phyloP scores from a whole-genome alignment of 2,113 vertebrate genomes.

The Entomyzon cyanotis region DNA sequence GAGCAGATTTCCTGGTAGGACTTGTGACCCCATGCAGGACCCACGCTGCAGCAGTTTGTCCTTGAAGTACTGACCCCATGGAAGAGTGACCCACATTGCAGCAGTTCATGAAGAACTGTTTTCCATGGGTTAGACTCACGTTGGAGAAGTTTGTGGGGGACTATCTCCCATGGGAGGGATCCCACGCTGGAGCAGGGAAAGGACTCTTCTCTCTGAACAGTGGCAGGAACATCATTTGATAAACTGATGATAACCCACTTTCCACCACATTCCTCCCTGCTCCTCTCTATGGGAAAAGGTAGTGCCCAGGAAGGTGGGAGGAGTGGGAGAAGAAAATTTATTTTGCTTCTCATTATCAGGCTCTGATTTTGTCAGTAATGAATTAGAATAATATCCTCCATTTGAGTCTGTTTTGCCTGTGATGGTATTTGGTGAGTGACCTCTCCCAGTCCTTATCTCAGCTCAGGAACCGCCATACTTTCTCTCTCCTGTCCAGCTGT shows the following conservation, averaged over 20 bases:
- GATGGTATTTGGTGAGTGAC: neutral
- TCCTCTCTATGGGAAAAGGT: neutral
- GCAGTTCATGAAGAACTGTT: neutral
- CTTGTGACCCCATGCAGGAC: rapidly evolving
- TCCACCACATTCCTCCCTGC: neutral
- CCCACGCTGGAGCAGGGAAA: neutral
- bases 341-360: neutral
- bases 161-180: neutral
- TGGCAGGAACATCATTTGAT: neutral
- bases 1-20: neutral
- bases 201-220: neutral
- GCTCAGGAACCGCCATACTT: neutral
- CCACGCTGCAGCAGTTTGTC: neutral
- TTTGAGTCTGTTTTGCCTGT: neutral
- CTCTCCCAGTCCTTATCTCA: neutral
- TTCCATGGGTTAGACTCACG: neutral
- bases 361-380: neutral
- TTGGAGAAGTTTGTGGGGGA: neutral
- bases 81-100: neutral
- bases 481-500: too few species aligned
- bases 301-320: neutral
- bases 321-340: neutral
- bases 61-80: neutral
- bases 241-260: neutral
- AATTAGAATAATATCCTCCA: neutral